These are phyloP conservation scores for Oryzias celebensis DNA, from an alignment of 2,113 vertebrate species.

Conservation along the genomic window DNA sequence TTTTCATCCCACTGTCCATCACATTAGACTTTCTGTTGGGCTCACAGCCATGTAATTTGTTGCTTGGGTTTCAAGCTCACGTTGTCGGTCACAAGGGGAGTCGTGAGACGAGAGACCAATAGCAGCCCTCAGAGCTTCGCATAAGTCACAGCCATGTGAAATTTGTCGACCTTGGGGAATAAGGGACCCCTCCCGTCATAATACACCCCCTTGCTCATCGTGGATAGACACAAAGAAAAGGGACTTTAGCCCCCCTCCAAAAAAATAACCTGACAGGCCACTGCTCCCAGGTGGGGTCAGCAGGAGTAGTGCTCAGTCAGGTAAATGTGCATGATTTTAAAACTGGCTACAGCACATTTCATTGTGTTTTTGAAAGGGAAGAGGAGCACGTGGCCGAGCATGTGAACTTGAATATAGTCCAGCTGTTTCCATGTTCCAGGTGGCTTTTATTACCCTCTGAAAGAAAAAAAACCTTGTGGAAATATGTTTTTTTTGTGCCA, in stretches of 20 bases:
- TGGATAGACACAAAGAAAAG: conserved; percentile 26
- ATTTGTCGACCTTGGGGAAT: conserved; percentile 19
- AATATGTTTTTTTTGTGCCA: neutral
- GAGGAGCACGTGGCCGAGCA: conserved; percentile 43
- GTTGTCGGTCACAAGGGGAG: conserved; percentile 58
- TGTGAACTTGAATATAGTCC: conserved; percentile 38
- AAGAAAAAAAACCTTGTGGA: neutral
- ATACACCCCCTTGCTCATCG: conserved; percentile 3
- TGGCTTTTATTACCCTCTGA: neutral
- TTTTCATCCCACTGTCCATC: conserved; percentile 3
- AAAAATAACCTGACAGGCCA: conserved; percentile 21
- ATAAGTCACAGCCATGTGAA: conserved; percentile 69
- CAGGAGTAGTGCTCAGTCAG: neutral
- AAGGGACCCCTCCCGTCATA: conserved; percentile 21
- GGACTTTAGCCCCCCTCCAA: conserved; percentile 11
- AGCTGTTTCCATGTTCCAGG: neutral
- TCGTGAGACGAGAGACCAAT: conserved; percentile 49
- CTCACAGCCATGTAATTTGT: conserved; percentile 18
- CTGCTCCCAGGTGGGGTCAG: conserved; percentile 14
- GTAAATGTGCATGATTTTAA: conserved; percentile 11
- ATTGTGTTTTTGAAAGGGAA: conserved; percentile 3
- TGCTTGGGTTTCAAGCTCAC: conserved; percentile 56
- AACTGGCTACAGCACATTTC: conserved; percentile 7
- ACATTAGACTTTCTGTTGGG: conserved; percentile 10
- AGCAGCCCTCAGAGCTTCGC: conserved; percentile 35